A percentile compares a stretch with the other conserved stretches of the same genome.
phyloP scores from a whole-genome alignment of 92 coral and sea anemone species.

The Diadumene lineata region DNA sequence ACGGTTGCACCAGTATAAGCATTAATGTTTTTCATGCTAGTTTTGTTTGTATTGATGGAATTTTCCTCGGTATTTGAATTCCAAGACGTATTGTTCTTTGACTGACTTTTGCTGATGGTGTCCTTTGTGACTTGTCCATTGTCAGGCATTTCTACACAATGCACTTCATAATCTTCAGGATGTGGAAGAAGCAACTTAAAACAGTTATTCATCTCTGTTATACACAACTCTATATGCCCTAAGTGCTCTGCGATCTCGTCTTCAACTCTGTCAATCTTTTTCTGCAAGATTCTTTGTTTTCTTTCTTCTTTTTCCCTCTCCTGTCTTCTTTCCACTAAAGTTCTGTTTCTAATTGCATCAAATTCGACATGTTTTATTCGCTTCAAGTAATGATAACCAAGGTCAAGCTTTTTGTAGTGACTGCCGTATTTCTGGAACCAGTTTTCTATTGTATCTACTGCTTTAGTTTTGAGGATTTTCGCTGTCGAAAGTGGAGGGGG shows the following conservation, averaged over 20 bases:
- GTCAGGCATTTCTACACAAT: conserved; percentile 23
- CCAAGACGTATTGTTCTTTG: background rate
- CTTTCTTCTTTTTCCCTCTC: conserved; percentile 66
- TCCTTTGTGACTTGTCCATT: too few species aligned
- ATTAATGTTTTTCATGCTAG: background rate
- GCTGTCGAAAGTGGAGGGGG: conserved; percentile 80
- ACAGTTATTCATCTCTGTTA: conserved; percentile 87
- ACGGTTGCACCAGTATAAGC: background rate
- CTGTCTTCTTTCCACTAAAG: conserved; percentile 65
- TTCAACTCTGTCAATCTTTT: conserved; percentile 70
- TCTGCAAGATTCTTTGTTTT: conserved; percentile 47
- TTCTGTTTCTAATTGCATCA: conserved; percentile 57
- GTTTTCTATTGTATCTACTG: conserved; percentile 70
- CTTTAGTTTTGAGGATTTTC: conserved; percentile 59
- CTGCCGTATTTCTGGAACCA: conserved; percentile 90
- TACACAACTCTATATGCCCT: conserved; percentile 69
- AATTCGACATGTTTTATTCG: conserved; percentile 78
- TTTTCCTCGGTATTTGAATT: background rate
- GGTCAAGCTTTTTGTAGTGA: conserved; percentile 84
- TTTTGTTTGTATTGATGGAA: background rate
- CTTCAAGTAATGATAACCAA: conserved; percentile 85
- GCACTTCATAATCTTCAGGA: conserved; percentile 88
- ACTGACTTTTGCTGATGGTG: background rate
- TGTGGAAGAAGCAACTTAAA: conserved; percentile 87
- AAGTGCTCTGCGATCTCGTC: conserved; percentile 77